These are phyloP conservation scores for Mus spicilegus DNA, from an alignment of 2,113 vertebrate genomes.

Conservation along the genomic window DNA sequence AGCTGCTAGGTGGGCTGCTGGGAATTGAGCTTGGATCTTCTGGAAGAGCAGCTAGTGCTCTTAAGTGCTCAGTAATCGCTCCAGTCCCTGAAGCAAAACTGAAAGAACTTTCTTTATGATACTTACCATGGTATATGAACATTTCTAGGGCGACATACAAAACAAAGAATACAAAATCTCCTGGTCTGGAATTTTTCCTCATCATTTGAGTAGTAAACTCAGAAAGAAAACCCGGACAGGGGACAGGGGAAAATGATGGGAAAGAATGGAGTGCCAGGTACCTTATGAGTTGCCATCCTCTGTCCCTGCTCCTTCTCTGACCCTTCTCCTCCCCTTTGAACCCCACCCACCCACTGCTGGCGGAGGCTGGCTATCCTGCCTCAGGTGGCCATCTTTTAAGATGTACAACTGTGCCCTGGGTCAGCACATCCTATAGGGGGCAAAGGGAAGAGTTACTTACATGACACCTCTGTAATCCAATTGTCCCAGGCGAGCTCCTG, in stretches of 20 bases:
- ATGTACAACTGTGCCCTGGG: neutral
- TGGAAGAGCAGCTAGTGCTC: neutral
- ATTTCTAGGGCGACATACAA: neutral
- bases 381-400: neutral
- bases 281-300: neutral
- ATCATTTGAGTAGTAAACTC: neutral
- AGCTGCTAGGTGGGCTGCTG: neutral
- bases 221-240: neutral
- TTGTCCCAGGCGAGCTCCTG: neutral
- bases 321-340: no score
- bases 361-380: neutral
- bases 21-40: neutral
- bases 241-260: neutral
- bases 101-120: neutral
- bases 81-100: neutral
- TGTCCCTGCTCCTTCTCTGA: no score
- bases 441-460: neutral
- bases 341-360: neutral
- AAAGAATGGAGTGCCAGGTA: neutral
- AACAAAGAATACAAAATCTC: neutral
- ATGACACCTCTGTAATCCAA: neutral
- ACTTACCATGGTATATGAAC: neutral
- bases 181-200: neutral
- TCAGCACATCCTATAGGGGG: neutral
- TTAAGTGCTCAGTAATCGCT: neutral